Evolutionary conservation across 2,113 vertebrate genomes (phyloP).

Genomic region (Pimephales promelas): DNA sequence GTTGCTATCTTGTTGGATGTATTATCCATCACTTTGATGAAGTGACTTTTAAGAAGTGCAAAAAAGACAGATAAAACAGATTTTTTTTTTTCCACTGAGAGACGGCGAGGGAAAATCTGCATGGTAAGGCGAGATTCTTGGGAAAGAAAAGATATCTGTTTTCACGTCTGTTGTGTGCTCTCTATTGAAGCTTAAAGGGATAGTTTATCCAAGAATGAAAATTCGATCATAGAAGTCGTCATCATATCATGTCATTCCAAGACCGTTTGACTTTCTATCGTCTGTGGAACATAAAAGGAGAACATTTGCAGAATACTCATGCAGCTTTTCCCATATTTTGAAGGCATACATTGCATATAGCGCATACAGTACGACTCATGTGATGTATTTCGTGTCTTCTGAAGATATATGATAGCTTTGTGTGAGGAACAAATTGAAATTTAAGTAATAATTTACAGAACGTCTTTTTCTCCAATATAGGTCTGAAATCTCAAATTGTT

Average conservation of each 20-base stretch:
- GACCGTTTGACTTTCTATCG: neutral
- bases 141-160: constrained; percentile 59
- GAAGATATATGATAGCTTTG: neutral
- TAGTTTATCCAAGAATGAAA: neutral
- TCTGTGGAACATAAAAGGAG: neutral
- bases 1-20: constrained; percentile 71
- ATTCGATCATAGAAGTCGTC: neutral
- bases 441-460: neutral
- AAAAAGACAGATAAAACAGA: constrained; percentile 67
- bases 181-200: constrained; percentile 49
- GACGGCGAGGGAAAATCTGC: constrained; percentile 54
- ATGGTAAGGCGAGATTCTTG: constrained; percentile 63
- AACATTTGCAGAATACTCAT: neutral
- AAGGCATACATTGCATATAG: neutral
- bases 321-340: neutral
- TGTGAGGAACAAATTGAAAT: neutral
- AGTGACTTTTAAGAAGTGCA: constrained; percentile 70
- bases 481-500: neutral
- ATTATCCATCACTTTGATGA: constrained; percentile 78
- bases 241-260: neutral
- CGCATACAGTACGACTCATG: neutral
- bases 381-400: neutral
- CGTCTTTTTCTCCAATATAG: neutral
- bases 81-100: constrained; percentile 55
- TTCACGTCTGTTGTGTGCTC: constrained; percentile 52